These are phyloP conservation scores for Acholoe squamosa DNA, from an alignment of 2,888 invertebrate species.

Conservation along the genomic window DNA sequence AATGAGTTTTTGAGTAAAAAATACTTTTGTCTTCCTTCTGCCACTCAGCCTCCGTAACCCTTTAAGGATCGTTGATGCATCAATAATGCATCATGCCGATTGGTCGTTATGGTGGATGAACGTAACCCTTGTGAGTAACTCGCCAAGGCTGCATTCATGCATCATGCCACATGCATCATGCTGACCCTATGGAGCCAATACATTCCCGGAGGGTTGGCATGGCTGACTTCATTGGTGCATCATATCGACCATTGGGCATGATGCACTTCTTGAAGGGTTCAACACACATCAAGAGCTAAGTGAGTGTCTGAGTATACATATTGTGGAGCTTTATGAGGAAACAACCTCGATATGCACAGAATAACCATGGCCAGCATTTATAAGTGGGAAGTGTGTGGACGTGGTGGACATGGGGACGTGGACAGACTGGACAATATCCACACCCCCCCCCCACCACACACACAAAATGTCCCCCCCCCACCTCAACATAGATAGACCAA, in stretches of 20 bases:
- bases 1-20: background rate
- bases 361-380: background rate
- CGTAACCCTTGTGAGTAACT: too few species aligned
- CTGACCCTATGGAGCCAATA: too few species aligned
- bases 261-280: too few species aligned
- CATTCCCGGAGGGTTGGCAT: too few species aligned
- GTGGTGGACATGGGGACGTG: background rate
- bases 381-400: background rate
- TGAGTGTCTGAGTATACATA: background rate
- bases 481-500: background rate
- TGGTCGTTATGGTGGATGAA: too few species aligned
- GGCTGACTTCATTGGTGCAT: background rate
- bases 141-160: too few species aligned
- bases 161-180: background rate
- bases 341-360: background rate
- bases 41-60: background rate
- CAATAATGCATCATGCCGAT: too few species aligned
- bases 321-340: slow-evolving; percentile 17
- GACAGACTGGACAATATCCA: background rate
- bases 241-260: background rate
- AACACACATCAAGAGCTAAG: background rate
- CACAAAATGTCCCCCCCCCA: too few species aligned
- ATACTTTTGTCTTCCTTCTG: background rate
- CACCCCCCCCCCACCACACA: too few species aligned
- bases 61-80: too few species aligned